phyloP scores from a whole-genome alignment of 1,140 invertebrate genomes.

The Lepidurus arcticus region DNA sequence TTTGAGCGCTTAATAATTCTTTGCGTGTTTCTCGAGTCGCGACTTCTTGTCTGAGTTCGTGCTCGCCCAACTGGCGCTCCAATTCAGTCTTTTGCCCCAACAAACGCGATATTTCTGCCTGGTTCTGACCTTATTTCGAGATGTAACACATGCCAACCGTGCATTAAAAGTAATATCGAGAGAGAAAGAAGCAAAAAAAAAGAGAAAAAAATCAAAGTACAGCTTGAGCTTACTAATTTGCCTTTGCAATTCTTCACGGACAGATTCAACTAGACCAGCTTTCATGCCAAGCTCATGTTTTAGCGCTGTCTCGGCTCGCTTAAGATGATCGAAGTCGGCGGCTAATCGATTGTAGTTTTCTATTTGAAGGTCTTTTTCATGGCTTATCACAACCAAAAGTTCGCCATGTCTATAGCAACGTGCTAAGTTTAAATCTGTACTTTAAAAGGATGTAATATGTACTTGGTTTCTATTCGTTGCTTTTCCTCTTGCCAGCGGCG shows the following conservation, averaged over 20 bases:
- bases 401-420: conserved; percentile 24
- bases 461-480: conserved; percentile 25
- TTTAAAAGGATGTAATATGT: background rate
- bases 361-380: conserved; percentile 26
- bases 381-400: conserved; percentile 24
- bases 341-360: conserved; percentile 26
- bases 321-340: conserved; percentile 25
- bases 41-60: conserved; percentile 28
- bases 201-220: background rate
- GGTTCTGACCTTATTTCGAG: conserved; percentile 24
- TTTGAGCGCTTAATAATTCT: conserved; percentile 24
- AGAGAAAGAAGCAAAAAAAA: background rate
- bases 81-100: conserved; percentile 29
- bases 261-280: conserved; percentile 28
- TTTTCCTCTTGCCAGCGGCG: conserved; percentile 28
- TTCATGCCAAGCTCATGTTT: conserved; percentile 31
- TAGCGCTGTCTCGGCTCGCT: conserved; percentile 25
- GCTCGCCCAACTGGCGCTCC: conserved; percentile 28
- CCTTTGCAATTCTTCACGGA: conserved; percentile 30
- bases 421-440: background rate
- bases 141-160: background rate
- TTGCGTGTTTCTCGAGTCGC: conserved; percentile 3
- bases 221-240: conserved; percentile 26
- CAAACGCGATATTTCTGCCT: conserved; percentile 26
- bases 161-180: background rate